Base-by-base conservation (phyloP, 2,113 vertebrate genomes). In the Lagopus muta region DNA sequence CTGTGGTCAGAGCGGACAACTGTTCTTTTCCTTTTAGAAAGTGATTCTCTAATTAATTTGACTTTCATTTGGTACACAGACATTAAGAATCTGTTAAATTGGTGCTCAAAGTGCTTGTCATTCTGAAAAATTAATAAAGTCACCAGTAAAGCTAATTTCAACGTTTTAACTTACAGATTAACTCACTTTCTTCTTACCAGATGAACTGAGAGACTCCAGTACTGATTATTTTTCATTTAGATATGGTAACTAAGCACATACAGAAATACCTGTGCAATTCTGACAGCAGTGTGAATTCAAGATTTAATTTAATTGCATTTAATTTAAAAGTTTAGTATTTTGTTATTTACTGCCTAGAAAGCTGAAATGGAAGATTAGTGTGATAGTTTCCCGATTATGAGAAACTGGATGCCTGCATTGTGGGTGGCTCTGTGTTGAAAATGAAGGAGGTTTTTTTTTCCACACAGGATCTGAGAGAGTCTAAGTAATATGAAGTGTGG, bases 341-440 rank as follows among this genome's bases (percentile, higher is more conserved):
- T 57, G 18, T 48, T 84, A 42, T 82, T 82, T 48, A 17, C 40
- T 65, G 8, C 32, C 8, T 77, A 69, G 47, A 87, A 90, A 86
- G 34, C 11, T 86, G 32, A 84, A 55, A 58, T 55, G 70, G 47
- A 69, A 90, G 43, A 86, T 90, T 73, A 74, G 13, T 21, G 22
- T 78, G 47, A 40, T 62, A 45, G 27, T 69, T 90, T 86, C 43
- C 45, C 76, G 55, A 34, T 66, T 83, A 40, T 48, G 67, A 82
- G 77, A 66, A 34, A 32, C 60, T 75, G 19, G n/a, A 32, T 85
- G 47, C 62, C 67, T 71, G 48, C 67, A 1, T 34, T 78, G 86
- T 94, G 83, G 58, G 93, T 92, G 93, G 88, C 57, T 93, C 15
- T 54, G 58, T 66, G 50, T 82, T 94, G 79, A 82, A 94, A 95